Evolutionary conservation across 2,113 vertebrate genomes (phyloP), one percentile per base, ranked within the genome.

Genomic region (Cheilinus undulatus): DNA sequence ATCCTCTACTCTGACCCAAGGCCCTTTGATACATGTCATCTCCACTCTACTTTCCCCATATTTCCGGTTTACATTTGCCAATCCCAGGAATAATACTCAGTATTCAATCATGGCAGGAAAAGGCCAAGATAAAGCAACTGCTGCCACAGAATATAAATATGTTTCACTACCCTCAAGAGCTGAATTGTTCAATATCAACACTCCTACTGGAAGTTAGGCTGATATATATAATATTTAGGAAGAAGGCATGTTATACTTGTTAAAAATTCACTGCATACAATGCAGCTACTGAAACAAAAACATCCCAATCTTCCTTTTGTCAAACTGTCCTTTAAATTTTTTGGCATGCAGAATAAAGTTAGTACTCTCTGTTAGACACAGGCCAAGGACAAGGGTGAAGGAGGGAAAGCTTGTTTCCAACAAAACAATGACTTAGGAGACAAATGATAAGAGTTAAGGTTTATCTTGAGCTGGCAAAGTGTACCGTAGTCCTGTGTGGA

Each of bases 291-390:
- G 3, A n/a, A 65, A 57, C 40, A 45, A 58, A 64, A 61, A 69
- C 12, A 46, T n/a, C 22, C 30, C 28, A 8, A n/a, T 53, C 15
- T 69, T 14, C 38, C 36, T 64, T 63, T 56, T 22, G 43, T 50
- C 27, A 22, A 51, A 79, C n/a, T 61, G n/a, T 36, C 22, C 42
- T 38, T 27, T 34, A 50, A 61, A 51, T 36, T 48, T 76, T 67
- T 49, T 42, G 20, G 2, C 60, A 79, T 85, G 68, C 65, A 79
- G 60, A 22, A 60, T 46, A 77, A 51, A 40, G 69, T 86, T 73
- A 76, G 54, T 78, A 23, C 71, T 79, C 15, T 79, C 26, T 49
- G 48, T 77, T 66, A 62, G 54, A 76, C 51, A 80, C 64, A 83
- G 67, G 69, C 63, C 71, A 51, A 62, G 23, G 43, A 85, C 49